phyloP scores from a whole-genome alignment of 2,888 invertebrate species.

The Drosophila neoperkinsi region DNA sequence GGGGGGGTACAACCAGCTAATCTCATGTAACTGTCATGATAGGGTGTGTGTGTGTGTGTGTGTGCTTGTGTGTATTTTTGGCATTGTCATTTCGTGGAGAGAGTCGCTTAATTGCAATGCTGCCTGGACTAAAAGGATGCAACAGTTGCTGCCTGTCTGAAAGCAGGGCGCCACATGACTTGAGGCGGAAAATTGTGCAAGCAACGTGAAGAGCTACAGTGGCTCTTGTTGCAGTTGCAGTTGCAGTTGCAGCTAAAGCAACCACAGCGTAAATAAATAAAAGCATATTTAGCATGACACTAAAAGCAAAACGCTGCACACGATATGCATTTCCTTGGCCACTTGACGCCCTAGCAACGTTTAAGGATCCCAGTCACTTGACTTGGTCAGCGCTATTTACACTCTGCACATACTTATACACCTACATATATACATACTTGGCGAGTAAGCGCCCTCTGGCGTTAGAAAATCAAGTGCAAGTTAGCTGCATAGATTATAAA shows the following conservation, averaged over 20 bases:
- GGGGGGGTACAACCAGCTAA: constrained; percentile 15
- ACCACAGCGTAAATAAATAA: constrained; percentile 74
- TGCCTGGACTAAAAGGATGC: constrained; percentile 46
- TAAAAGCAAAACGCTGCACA: constrained; percentile 30
- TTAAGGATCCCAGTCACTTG: constrained; percentile 14
- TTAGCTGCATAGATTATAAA: constrained; percentile 42
- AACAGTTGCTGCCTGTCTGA: constrained; percentile 43
- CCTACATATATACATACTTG: background rate
- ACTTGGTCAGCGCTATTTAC: background rate
- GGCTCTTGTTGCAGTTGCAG: background rate
- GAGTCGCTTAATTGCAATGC: constrained; percentile 80
- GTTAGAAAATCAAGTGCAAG: constrained; percentile 5
- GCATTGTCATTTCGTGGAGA: constrained; percentile 75
- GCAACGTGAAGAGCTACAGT: constrained; percentile 40
- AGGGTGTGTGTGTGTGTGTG: constrained; percentile 7
- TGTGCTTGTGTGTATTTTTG: constrained; percentile 8
- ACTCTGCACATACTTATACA: background rate
- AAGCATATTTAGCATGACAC: constrained; percentile 71
- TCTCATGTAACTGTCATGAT: constrained; percentile 42
- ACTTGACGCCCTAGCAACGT: constrained; percentile 11
- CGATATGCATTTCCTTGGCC: constrained; percentile 22
- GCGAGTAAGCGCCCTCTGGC: constrained; percentile 5
- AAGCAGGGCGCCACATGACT: constrained; percentile 40
- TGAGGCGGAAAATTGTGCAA: constrained; percentile 72
- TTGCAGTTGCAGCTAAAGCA: constrained; percentile 20